phyloP scores from a whole-genome alignment of 1,140 invertebrate species.

The Coelopa frigida region DNA sequence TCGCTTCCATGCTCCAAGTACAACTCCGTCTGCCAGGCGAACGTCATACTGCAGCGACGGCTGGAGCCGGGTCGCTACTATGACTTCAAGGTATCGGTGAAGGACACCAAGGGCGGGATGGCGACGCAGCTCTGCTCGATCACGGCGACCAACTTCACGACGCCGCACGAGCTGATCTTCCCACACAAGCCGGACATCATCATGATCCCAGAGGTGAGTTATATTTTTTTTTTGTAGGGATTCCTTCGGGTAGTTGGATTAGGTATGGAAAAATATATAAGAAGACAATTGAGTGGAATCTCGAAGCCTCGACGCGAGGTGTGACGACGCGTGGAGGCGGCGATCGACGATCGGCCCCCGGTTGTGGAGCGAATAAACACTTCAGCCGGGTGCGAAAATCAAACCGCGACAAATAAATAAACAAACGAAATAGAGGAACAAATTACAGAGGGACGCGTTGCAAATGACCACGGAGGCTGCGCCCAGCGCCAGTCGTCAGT shows the following conservation, averaged over 20 bases:
- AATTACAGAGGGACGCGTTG: too few relatives aligned
- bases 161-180: slow-evolving; percentile 69
- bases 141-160: slow-evolving; percentile 72
- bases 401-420: too few relatives aligned
- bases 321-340: too few relatives aligned
- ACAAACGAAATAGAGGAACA: too few relatives aligned
- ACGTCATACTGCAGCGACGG: slow-evolving; percentile 66
- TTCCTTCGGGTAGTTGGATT: neutral
- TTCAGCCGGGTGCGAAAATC: too few relatives aligned
- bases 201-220: slow-evolving; percentile 67
- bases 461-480: too few relatives aligned
- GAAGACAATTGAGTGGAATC: too few relatives aligned
- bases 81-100: slow-evolving; percentile 70
- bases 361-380: too few relatives aligned
- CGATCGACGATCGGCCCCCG: too few relatives aligned
- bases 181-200: slow-evolving; percentile 75
- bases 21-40: slow-evolving; percentile 77
- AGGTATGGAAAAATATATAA: too few relatives aligned
- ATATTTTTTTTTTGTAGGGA: slow-evolving; percentile 1
- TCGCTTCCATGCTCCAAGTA: slow-evolving; percentile 72
- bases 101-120: slow-evolving; percentile 68
- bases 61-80: slow-evolving; percentile 70
- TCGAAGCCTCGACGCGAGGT: too few relatives aligned
- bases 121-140: slow-evolving; percentile 72
- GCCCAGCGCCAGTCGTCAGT: too few relatives aligned